Conservation (phyloP, 2,888 invertebrate genomes). For the Pseudeuparius sepicola region DNA sequence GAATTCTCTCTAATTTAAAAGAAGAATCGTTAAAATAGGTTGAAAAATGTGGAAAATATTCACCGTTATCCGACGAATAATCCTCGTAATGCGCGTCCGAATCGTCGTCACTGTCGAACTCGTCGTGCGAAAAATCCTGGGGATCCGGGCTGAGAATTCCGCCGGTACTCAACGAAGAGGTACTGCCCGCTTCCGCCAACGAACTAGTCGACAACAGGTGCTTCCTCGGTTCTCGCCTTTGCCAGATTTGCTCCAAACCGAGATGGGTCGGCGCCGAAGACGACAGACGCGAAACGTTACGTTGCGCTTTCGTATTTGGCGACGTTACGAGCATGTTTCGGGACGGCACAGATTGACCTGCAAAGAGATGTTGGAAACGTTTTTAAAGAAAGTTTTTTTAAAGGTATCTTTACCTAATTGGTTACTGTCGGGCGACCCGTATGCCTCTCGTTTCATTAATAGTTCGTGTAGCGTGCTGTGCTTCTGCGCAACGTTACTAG, state of each 20-base stretch:
- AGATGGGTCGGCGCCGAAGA: slow-evolving; percentile 82
- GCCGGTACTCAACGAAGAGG: slow-evolving; percentile 71
- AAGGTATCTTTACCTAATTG: slow-evolving; percentile 29
- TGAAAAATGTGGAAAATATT: neutral
- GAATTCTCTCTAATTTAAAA: slow-evolving; percentile 2
- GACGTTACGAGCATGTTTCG: slow-evolving; percentile 35
- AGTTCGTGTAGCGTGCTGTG: slow-evolving; percentile 57
- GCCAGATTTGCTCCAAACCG: slow-evolving; percentile 76
- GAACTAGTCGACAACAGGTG: slow-evolving; percentile 72
- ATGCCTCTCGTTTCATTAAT: slow-evolving; percentile 54
- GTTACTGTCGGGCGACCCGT: slow-evolving; percentile 45
- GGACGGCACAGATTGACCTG: slow-evolving; percentile 58
- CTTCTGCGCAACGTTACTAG: slow-evolving; percentile 31
- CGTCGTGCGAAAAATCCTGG: slow-evolving; percentile 72
- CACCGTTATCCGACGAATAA: slow-evolving; percentile 70
- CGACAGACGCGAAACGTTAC: slow-evolving; percentile 42
- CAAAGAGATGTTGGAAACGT: too few relatives aligned
- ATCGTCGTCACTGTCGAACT: slow-evolving; percentile 67
- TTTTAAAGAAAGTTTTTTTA: too few relatives aligned
- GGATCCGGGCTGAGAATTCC: slow-evolving; percentile 77
- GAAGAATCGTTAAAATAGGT: neutral
- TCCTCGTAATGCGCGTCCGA: slow-evolving; percentile 84
- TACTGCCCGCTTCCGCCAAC: slow-evolving; percentile 73
- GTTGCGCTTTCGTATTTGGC: slow-evolving; percentile 38
- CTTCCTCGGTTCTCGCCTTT: slow-evolving; percentile 75